Evolutionary conservation across 2,797 vertebrate species (phyloP).

Genomic region (Ataeniobius toweri): DNA sequence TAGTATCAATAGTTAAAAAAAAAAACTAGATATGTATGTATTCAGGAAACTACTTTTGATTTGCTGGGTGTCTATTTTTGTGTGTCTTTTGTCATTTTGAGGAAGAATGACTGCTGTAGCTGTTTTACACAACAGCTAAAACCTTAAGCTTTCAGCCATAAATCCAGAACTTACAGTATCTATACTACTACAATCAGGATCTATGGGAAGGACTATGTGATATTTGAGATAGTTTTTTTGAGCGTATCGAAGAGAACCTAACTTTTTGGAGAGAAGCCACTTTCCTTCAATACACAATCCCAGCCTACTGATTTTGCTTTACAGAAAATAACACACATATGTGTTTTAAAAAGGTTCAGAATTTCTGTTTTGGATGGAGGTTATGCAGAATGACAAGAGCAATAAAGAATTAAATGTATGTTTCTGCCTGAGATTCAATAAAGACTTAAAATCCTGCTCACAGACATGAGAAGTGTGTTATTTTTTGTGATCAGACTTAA

Average conservation of each 20-base stretch:
- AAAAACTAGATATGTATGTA: constrained; percentile 49
- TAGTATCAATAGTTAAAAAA: constrained; percentile 30
- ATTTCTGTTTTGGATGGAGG: constrained; percentile 40
- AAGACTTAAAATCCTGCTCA: constrained; percentile 73
- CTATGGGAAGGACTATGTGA: constrained; percentile 34
- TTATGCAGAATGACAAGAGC: constrained; percentile 68
- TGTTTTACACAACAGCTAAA: constrained; percentile 58
- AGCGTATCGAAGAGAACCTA: not conserved
- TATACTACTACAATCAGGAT: constrained; percentile 61
- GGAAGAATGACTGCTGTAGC: constrained; percentile 53
- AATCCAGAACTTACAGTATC: constrained; percentile 59
- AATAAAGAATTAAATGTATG: constrained; percentile 79
- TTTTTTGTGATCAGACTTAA: constrained; percentile 9
- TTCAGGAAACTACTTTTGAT: constrained; percentile 68
- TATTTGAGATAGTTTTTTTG: constrained; percentile 9
- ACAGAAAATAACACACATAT: constrained; percentile 14
- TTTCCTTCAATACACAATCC: constrained; percentile 23
- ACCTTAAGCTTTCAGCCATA: constrained; percentile 74
- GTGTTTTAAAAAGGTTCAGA: constrained; percentile 26
- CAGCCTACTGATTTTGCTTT: constrained; percentile 40
- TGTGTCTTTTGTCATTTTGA: constrained; percentile 50
- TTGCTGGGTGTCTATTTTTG: constrained; percentile 47
- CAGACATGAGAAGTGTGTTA: constrained; percentile 43
- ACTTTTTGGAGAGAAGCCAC: constrained; percentile 15
- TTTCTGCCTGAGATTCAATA: constrained; percentile 81